These are phyloP conservation scores for Rhagoletis pomonella DNA, from an alignment of 1,140 invertebrate species.

Conservation along the genomic window DNA sequence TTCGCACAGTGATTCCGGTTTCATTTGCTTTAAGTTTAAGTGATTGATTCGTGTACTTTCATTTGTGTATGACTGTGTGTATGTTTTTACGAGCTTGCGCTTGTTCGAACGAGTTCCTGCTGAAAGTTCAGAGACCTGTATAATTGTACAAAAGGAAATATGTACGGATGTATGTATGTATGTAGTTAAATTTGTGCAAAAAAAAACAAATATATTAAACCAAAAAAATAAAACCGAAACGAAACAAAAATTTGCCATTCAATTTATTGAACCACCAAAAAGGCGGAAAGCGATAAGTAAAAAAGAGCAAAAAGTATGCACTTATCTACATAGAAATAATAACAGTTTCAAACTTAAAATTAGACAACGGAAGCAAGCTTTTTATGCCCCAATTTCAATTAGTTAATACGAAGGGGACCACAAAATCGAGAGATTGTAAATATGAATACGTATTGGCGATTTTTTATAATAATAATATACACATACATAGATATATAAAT, in stretches of 20 bases:
- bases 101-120: neutral
- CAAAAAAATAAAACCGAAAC: neutral
- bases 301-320: neutral
- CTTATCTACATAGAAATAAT: no score
- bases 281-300: slow-evolving; percentile 17
- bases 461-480: no score
- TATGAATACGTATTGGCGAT: no score
- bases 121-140: slow-evolving; percentile 12
- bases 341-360: neutral
- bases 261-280: slow-evolving; percentile 28
- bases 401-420: neutral
- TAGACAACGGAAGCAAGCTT: neutral
- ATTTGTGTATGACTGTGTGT: neutral
- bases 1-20: slow-evolving; percentile 33
- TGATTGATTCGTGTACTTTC: neutral
- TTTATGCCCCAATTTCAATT: neutral
- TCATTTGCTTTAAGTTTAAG: neutral
- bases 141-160: neutral
- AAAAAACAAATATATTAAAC: neutral
- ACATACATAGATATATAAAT: no score
- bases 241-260: neutral
- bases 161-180: no score
- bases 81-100: neutral
- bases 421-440: neutral
- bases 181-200: neutral